Conservation (phyloP, 2,113 vertebrate species). For the Brachyistius frenatus region DNA sequence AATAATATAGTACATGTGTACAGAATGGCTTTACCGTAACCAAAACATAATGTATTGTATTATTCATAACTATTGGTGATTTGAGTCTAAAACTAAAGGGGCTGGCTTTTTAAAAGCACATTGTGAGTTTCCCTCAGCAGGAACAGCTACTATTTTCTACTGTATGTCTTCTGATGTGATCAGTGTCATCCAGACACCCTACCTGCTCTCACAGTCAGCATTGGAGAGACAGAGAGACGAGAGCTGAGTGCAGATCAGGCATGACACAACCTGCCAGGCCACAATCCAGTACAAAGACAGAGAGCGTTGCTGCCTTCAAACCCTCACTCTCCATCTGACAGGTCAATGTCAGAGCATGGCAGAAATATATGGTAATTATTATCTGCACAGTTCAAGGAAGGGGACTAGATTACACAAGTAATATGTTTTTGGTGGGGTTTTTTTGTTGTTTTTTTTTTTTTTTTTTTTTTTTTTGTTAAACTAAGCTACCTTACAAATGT, state of each 20-base stretch:
- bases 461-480: conserved; percentile 5
- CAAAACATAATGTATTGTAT: too few species aligned
- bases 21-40: too few species aligned
- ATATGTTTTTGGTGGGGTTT: too few species aligned
- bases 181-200: background rate
- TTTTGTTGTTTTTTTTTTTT: too few species aligned
- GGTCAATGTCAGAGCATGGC: conserved; percentile 34
- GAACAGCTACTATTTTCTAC: background rate
- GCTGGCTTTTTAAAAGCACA: background rate
- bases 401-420: conserved; percentile 48
- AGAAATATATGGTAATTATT: conserved; percentile 49
- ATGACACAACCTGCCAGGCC: conserved; percentile 36
- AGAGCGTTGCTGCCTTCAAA: conserved; percentile 22
- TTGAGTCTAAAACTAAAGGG: background rate
- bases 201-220: conserved; percentile 35
- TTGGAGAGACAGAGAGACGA: conserved; percentile 5
- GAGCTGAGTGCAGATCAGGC: conserved; percentile 40
- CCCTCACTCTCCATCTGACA: conserved; percentile 46
- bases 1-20: too few species aligned
- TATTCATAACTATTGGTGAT: too few species aligned
- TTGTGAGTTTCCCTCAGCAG: background rate
- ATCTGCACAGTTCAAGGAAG: conserved; percentile 36
- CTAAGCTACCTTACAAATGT: conserved; percentile 14
- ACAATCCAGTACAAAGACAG: conserved; percentile 39
- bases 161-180: background rate